Evolutionary conservation across 2,797 vertebrate species (phyloP), one percentile per base, ranked within the genome.

Genomic region (Champsocephalus esox): DNA sequence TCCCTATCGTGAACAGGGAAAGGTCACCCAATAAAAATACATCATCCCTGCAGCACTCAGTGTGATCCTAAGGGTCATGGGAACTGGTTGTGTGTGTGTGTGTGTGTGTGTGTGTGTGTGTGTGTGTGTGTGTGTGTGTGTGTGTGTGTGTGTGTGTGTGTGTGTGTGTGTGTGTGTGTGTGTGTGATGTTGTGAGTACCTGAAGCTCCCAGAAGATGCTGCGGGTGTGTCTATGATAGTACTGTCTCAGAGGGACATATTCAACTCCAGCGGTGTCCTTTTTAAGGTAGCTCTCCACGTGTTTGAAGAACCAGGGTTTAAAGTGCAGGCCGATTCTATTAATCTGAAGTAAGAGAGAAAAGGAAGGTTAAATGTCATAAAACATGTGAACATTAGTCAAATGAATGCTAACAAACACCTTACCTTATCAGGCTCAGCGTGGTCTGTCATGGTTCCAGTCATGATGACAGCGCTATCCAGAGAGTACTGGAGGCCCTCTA

Each of bases 191-290:
- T 70, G 28, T 48, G 59, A 21, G 32, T 93, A 99, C 98, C 92
- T 98, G 98, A 46, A 99, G 94, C 87, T 99, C 98, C 98, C 98
- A 99, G 95, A 99, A 99, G 93, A 99, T 97, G 89, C 98, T 99
- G 80, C 96, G 96, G 1, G 98, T 99, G 87, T 99, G 98, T 69
- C 98, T 94, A 88, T 99, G 98, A 83, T 99, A 99, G 84, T 99
- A 99, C 21, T 99, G 98, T 55, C 98, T 95, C 61, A 99, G 88
- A 48, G 98, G 98, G 83, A 99, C 96, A 89, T 98, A 99, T 56
- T 99, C 98, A 9, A 94, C 93, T 61, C 94, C 96, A 10, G 80
- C 81, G 5, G 6, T 66, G 83, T 95, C 92, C 8, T 79, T 84
- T 79, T 90, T 96, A 90, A 99, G 91, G 90, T 95, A 98, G 24